Percentiles rank a stretch among this genome's conserved stretches.
Evolutionary conservation across 2,888 invertebrate species (phyloP).

Genomic region (Cheilosia scutellata): DNA sequence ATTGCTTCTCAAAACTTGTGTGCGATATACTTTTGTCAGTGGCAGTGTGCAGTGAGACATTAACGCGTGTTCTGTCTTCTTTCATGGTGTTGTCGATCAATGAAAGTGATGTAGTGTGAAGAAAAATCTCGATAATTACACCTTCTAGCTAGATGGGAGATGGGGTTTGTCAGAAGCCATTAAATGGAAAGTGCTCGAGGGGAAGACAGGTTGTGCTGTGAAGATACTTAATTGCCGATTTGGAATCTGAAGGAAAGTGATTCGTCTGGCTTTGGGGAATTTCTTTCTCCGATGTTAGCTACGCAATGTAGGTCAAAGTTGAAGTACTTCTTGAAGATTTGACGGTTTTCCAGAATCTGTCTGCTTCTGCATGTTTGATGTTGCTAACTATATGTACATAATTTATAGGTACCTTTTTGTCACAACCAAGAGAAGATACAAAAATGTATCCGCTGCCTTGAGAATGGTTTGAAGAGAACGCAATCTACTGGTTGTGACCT

Average conservation of each 20-base stretch:
- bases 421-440: neutral
- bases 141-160: conserved; percentile 16
- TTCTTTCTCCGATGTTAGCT: neutral
- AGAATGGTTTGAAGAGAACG: conserved; percentile 22
- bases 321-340: neutral
- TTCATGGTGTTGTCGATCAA: no score
- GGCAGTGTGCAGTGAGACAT: neutral
- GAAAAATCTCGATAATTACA: conserved; percentile 55
- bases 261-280: conserved; percentile 23
- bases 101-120: conserved; percentile 53
- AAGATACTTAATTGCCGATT: conserved; percentile 39
- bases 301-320: conserved; percentile 34
- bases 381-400: no score
- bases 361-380: conserved; percentile 5
- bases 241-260: conserved; percentile 46
- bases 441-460: conserved; percentile 4
- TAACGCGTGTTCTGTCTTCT: conserved; percentile 23
- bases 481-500: conserved; percentile 29
- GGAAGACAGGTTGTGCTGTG: neutral
- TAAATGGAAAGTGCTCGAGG: conserved; percentile 62
- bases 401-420: neutral
- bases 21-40: neutral
- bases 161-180: conserved; percentile 39
- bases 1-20: neutral
- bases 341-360: neutral